These are phyloP conservation scores for Ceyx margarethae DNA, from an alignment of 2,113 vertebrate genomes.

Conservation along the genomic window DNA sequence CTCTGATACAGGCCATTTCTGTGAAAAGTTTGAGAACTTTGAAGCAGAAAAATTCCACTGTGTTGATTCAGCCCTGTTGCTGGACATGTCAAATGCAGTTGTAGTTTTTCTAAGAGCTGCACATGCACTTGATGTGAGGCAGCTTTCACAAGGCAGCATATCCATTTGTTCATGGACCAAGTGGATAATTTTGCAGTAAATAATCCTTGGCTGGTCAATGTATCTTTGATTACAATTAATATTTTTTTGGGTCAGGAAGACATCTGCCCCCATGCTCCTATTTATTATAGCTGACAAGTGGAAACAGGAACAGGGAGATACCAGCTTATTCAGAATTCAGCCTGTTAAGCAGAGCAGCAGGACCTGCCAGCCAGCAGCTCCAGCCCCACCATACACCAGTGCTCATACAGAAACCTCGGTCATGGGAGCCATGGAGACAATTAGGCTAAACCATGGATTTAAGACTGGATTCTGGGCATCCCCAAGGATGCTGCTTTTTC, in stretches of 20 bases:
- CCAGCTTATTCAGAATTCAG: background rate
- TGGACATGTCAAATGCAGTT: background rate
- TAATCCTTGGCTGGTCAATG: background rate
- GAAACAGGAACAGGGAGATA: background rate
- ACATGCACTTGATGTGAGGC: background rate
- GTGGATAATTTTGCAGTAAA: background rate
- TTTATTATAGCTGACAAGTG: background rate
- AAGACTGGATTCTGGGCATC: background rate
- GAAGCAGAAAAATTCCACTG: background rate
- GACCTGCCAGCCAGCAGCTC: background rate
- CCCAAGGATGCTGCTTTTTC: background rate
- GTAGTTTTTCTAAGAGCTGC: background rate
- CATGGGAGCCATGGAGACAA: background rate
- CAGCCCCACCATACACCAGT: background rate
- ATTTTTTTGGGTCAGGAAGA: background rate
- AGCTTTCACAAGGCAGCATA: background rate
- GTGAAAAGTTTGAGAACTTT: background rate
- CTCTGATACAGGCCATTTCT: background rate
- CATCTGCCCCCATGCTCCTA: background rate
- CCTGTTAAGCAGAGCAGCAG: background rate
- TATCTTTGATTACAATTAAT: background rate
- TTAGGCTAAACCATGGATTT: background rate
- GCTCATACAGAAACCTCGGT: accelerated
- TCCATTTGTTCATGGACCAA: background rate
- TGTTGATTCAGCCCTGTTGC: background rate